Percentiles rank a stretch among this genome's conserved stretches.
These are phyloP conservation scores for Tetragonula clypearis DNA, from an alignment of 1,140 invertebrate species.

Conservation along the genomic window DNA sequence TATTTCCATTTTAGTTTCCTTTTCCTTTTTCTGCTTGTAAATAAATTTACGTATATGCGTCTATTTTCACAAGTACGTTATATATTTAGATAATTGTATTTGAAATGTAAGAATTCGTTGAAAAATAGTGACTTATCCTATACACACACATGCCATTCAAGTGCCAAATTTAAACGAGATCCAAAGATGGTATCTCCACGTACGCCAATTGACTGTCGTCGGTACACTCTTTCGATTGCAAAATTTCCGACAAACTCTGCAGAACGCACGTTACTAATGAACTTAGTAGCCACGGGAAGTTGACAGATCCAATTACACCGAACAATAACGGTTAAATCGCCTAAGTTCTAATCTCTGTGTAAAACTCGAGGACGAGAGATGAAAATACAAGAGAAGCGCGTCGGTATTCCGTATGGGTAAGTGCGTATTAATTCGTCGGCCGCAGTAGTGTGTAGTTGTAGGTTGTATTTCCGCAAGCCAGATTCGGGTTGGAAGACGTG, in stretches of 20 bases:
- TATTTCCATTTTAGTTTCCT: no score
- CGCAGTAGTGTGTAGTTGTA: conserved; percentile 18
- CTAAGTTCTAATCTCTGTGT: background rate
- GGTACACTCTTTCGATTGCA: no score
- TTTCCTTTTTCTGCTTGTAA: no score
- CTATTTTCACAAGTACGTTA: no score
- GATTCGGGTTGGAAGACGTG: conserved; percentile 35
- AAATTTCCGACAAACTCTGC: background rate
- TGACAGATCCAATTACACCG: background rate
- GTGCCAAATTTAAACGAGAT: no score
- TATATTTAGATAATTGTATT: no score
- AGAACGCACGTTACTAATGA: background rate
- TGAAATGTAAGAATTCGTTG: no score
- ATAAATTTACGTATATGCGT: no score
- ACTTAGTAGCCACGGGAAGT: background rate
- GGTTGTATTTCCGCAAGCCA: conserved; percentile 54
- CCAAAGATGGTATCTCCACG: no score
- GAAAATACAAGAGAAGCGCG: background rate
- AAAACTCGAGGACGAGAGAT: background rate
- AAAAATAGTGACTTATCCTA: no score
- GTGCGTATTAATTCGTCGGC: conserved; percentile 52
- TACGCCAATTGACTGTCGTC: no score
- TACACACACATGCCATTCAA: no score
- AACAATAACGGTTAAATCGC: background rate
- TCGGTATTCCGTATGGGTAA: background rate